Percentiles rank a stretch among this genome's conserved stretches.
Evolutionary conservation across 2,113 vertebrate species (phyloP).

Genomic region (Baryphthengus martii): DNA sequence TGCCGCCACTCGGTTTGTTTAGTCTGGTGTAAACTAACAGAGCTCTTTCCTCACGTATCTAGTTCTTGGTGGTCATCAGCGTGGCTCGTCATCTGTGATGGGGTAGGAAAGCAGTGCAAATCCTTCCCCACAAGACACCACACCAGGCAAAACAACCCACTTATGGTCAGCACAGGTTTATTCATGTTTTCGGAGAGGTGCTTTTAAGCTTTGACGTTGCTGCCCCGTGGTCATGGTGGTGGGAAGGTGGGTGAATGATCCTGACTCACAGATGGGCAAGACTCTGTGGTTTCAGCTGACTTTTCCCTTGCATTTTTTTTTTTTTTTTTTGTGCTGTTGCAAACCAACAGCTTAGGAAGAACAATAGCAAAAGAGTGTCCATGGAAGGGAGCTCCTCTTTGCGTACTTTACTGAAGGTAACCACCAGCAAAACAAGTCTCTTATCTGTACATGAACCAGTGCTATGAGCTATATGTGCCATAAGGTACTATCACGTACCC

Average conservation of each 20-base stretch:
- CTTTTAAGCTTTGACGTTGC: background rate
- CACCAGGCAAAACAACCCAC: background rate
- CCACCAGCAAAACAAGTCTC: background rate
- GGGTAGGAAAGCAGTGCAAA: background rate
- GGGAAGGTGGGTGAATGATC: background rate
- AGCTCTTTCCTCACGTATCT: background rate
- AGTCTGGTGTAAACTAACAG: background rate
- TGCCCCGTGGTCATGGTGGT: background rate
- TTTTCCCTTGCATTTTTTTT: background rate
- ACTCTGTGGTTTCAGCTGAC: conserved; percentile 15
- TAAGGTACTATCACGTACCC: background rate
- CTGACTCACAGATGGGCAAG: background rate
- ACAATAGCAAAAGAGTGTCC: background rate
- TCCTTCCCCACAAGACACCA: background rate
- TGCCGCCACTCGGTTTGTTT: background rate
- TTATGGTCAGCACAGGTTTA: background rate
- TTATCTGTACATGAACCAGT: too few species aligned
- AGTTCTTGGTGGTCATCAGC: background rate
- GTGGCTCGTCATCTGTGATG: background rate
- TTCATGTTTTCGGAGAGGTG: background rate
- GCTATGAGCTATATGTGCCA: background rate
- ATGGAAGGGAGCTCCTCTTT: background rate
- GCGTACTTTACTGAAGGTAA: background rate
- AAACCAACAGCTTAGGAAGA: background rate
- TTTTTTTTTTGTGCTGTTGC: background rate